Base-by-base conservation (phyloP, 2,113 vertebrate species). In the Sorex araneus region DNA sequence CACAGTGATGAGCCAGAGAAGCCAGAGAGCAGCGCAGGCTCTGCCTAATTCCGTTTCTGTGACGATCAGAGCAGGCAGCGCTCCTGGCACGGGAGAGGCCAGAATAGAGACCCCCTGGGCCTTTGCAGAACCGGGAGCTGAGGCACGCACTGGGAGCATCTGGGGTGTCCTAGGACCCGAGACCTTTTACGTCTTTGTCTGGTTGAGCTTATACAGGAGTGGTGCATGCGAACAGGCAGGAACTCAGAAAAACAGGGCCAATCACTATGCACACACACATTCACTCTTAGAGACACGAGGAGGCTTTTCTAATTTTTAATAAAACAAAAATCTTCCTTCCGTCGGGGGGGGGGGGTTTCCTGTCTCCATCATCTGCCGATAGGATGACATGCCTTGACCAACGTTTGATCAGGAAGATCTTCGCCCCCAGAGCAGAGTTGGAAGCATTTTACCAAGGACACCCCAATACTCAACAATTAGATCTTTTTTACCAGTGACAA, bases 21-120 rank as follows among this genome's bases (percentile, higher is more conserved):
- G 32, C 45, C 34, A 21, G 34, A 10, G 27, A 6, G 28, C 8
- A 9, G 63, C 45, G 0, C 15, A 1, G 6, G 1, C n/a, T 15
- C 36, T 40, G 1, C 1, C 0, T 16, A 25, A 9, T 30, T 70
- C 12, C 30, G 0, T 28, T 30, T 70, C 12, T 34, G 0, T 28
- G 21, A 32, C 23, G 2, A 9, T 71, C 30, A n/a, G 30, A 23
- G 8, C 15, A 69, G 60, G 47, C 28, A 69, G 2, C 27, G 4
- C 45, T 36, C 2, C 25, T 1, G 0, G 0, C 1, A 1, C 13
- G 43, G 12, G 34, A 57, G 54, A 47, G n/a, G 43, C 12, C 27
- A 21, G 5, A 82, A 2, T 1, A 40, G 63, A 19, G 45, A 7
- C 54, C 12, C 2, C 6, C 30, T 34, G 27, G 71, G 28, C n/a